Evolutionary conservation across 1,140 invertebrate genomes (phyloP).

Genomic region (Drosophila sulfurigaster): DNA sequence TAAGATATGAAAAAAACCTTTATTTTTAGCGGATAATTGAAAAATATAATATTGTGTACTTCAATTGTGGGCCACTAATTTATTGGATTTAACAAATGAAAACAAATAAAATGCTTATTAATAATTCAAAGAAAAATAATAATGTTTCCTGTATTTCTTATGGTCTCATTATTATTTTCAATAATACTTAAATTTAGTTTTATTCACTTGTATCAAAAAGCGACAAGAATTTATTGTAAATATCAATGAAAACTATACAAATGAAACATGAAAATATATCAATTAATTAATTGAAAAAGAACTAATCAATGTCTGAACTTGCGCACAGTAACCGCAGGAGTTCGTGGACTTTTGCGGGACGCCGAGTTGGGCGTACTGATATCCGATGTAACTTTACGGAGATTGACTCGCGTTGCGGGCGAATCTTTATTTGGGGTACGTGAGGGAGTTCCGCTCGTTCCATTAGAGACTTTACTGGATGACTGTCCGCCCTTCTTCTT

Average conservation of each 20-base stretch:
- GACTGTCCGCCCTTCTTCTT: slow-evolving; percentile 60
- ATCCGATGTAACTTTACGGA: slow-evolving; percentile 58
- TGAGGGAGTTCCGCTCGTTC: slow-evolving; percentile 24
- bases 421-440: slow-evolving; percentile 35
- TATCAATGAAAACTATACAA: slow-evolving; percentile 15
- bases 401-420: slow-evolving; percentile 66
- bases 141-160: too few species aligned
- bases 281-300: neutral
- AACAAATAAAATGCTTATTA: too few species aligned
- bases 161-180: too few species aligned
- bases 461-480: neutral
- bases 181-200: neutral
- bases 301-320: slow-evolving; percentile 56
- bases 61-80: too few species aligned
- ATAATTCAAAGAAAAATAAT: too few species aligned
- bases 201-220: slow-evolving; percentile 8
- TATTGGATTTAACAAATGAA: too few species aligned
- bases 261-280: neutral
- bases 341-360: slow-evolving; percentile 62
- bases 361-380: slow-evolving; percentile 11
- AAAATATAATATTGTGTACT: too few species aligned
- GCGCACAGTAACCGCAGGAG: slow-evolving; percentile 66
- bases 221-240: slow-evolving; percentile 29
- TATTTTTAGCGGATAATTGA: too few species aligned
- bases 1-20: too few species aligned